A percentile compares a stretch with the other conserved stretches of the same genome.
Evolutionary conservation across 1,140 invertebrate genomes (phyloP).

Genomic region (Tribolium madens): DNA sequence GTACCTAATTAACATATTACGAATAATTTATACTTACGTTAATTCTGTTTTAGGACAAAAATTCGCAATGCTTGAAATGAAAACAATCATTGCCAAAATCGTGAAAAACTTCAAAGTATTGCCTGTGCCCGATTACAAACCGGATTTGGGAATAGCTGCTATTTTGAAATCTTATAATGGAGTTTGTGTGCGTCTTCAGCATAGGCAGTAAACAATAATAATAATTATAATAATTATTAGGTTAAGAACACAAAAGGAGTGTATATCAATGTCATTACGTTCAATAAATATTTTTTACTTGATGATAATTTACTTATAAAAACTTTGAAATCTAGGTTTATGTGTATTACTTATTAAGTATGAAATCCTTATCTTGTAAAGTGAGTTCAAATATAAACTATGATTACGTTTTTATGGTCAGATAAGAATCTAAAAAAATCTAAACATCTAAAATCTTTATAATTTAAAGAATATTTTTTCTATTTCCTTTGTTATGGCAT

Average conservation of each 20-base stretch:
- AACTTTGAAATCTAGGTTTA: not conserved
- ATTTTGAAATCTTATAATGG: constrained; percentile 58
- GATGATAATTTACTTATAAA: not conserved
- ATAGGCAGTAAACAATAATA: not conserved
- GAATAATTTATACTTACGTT: not conserved
- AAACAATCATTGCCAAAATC: constrained; percentile 65
- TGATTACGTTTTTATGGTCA: too few species aligned
- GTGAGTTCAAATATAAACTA: too few species aligned
- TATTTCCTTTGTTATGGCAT: too few species aligned
- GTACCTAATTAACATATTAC: not conserved
- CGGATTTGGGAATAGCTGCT: constrained; percentile 45
- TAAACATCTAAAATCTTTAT: too few species aligned
- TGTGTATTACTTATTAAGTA: not conserved
- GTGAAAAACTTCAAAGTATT: constrained; percentile 59
- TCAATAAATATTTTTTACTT: not conserved
- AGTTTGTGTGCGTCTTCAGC: constrained; percentile 27
- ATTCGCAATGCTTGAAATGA: constrained; percentile 67
- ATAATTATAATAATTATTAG: constrained; percentile 2
- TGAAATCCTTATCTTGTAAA: not conserved
- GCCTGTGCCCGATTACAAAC: constrained; percentile 46
- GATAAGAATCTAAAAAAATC: too few species aligned
- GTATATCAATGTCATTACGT: not conserved
- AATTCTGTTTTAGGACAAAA: constrained; percentile 64
- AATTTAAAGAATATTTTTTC: too few species aligned
- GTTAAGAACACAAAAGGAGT: not conserved